Base-by-base conservation (phyloP, 2,113 vertebrate genomes). In the Corythaeola cristata region DNA sequence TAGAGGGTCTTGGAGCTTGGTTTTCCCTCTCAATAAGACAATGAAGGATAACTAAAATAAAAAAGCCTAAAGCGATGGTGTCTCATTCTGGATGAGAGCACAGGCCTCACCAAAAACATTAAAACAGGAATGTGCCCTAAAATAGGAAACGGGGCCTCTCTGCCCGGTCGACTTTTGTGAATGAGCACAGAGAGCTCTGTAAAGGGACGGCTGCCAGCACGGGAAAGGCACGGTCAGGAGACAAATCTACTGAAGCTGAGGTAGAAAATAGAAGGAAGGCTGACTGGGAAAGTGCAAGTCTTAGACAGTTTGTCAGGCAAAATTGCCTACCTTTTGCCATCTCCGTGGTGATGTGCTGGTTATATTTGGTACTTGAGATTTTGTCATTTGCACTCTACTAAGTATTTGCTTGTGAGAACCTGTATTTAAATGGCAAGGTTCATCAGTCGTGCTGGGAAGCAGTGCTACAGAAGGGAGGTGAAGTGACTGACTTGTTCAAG, bases 341-440 rank as follows among this genome's bases (percentile, higher is more conserved):
- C 74, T 91, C 81, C 1, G 16, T 75, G 77, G 81, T 73, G 62
- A 95, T 73, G 81, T 49, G 16, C 0, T 0, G 49, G 49, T 82
- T 97, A 79, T 91, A 89, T 95, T 94, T 85, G 89, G 84, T 56
- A 74, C 62, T 47, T 45, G 75, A 58, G 79, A 93, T 77, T 73
- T 75, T 91, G 81, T 88, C 53, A 62, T 88, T 85, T 1, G 0
- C 88, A 60, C 74, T 76, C 71, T 62, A 41, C 30, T 26, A 49
- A 58, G 67, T 53, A 58, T 82, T 87, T 76, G 62, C 20, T 59
- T 64, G 22, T 53, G 55, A 88, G 74, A 79, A 85, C 58, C 32
- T 66, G 50, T 45, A 66, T 90, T 88, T 85, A 72, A 91, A 90
- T n/a, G 0, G 0, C 39, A 52, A 68, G 62, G 49, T 87, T 85